phyloP scores from a whole-genome alignment of 2,113 vertebrate genomes.

The Narcine bancroftii region DNA sequence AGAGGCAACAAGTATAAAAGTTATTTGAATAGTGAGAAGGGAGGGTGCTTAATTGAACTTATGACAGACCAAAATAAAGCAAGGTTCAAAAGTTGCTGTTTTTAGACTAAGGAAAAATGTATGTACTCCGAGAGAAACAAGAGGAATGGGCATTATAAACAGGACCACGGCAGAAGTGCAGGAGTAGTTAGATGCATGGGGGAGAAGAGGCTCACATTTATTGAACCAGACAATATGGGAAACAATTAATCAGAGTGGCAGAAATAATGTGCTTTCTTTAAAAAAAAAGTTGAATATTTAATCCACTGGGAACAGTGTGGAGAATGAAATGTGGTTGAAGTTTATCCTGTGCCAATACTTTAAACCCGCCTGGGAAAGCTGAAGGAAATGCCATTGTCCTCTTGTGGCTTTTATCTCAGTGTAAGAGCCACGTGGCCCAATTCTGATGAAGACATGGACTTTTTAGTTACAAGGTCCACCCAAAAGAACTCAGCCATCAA shows the following conservation, averaged over 20 bases:
- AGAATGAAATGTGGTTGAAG: background rate
- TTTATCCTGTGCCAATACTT: background rate
- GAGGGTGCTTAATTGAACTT: background rate
- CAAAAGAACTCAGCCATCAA: constrained; percentile 14
- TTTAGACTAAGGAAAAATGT: background rate
- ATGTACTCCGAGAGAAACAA: background rate
- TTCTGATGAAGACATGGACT: background rate
- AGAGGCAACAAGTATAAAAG: background rate
- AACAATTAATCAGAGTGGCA: background rate
- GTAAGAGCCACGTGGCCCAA: background rate
- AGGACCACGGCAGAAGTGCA: background rate
- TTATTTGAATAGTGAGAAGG: background rate
- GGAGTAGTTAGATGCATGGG: background rate
- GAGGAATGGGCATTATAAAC: background rate
- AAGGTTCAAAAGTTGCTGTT: background rate
- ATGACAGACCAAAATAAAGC: background rate
- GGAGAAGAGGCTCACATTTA: background rate
- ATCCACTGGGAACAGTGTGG: background rate
- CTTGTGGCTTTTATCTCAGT: constrained; percentile 7
- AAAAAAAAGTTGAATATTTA: background rate
- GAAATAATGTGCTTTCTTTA: background rate
- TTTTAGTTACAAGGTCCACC: background rate
- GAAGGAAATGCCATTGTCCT: background rate
- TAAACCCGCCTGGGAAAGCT: background rate
- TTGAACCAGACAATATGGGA: background rate